phyloP scores from a whole-genome alignment of 1,140 invertebrate species.

The Magallana angulata region DNA sequence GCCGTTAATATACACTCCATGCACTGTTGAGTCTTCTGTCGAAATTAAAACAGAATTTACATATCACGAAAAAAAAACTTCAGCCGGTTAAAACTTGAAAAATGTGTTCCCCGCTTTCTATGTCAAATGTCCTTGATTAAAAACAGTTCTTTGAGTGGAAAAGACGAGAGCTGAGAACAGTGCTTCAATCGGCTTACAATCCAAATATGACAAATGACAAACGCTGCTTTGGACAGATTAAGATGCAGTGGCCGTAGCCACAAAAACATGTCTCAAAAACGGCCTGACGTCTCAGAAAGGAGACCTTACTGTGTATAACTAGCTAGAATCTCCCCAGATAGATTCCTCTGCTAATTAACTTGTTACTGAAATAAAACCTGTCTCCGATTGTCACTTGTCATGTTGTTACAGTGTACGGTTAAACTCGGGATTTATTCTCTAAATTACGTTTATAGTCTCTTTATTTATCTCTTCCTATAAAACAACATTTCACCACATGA shows the following conservation, averaged over 20 bases:
- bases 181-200: too few relatives aligned
- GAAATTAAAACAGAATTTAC: too few relatives aligned
- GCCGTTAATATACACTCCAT: too few relatives aligned
- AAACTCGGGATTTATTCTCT: conserved; percentile 4
- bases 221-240: neutral
- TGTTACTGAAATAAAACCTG: conserved; percentile 6
- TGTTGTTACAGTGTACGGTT: neutral
- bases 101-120: too few relatives aligned
- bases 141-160: too few relatives aligned
- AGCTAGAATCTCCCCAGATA: neutral
- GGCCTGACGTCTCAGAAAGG: neutral
- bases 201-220: too few relatives aligned
- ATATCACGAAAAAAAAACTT: too few relatives aligned
- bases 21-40: too few relatives aligned
- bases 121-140: too few relatives aligned
- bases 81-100: too few relatives aligned
- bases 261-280: neutral
- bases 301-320: neutral
- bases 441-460: conserved; percentile 7
- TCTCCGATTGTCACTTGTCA: conserved; percentile 19
- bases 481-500: conserved; percentile 1
- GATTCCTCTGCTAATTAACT: neutral
- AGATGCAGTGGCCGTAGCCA: neutral
- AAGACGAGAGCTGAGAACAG: too few relatives aligned
- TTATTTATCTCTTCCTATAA: neutral